Evolutionary conservation across 2,888 invertebrate species (phyloP), one percentile per base, ranked within the genome.

Genomic region (Cecidostiba fungosa): DNA sequence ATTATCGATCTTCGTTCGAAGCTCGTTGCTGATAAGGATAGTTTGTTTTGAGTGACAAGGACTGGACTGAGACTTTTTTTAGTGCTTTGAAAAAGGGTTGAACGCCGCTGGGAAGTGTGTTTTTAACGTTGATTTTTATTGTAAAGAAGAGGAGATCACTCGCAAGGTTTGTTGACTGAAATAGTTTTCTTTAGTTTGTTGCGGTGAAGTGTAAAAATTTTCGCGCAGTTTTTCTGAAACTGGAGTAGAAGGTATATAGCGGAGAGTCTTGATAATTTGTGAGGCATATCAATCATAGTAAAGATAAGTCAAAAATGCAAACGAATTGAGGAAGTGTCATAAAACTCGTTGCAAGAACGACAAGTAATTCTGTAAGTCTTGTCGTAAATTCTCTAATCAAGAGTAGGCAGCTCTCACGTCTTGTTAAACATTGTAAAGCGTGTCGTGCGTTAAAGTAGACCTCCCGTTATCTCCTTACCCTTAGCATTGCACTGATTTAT

Each of bases 341-440:
- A 19, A 43, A 39, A 66, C 32, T 19, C 16, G 43, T 47, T 26
- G 26, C 29, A 19, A 78, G 26, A 39, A 23, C 14, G 39, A 47
- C 66, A 78, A 78, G 47, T 29, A 43, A 29, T 47, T 74, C 29
- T 50, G 47, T 10, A 29, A 16, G 50, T 26, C 29, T 43, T 78
- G 66, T 77, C 62, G 12, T 66, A 78, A 78, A 78, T 66, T 43
- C 29, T 43, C 43, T 66, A 62, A 78, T 69, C 66, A 26, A 47
- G 54, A 29, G 29, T 59, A 6, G 26, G 32, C 59, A 19, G 36
- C 36, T 36, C 59, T 36, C 12, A 19, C 29, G 16, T 36, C 54
- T 26, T 43, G 77, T 43, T 77, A 26, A 39, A n/a, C 32, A 39
- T 10, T 26, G 39, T 32, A 59, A 39, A 39, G 29, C 23, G 36